Base-by-base conservation (phyloP, 1,140 invertebrate genomes). In the Drosophila albomicans region DNA sequence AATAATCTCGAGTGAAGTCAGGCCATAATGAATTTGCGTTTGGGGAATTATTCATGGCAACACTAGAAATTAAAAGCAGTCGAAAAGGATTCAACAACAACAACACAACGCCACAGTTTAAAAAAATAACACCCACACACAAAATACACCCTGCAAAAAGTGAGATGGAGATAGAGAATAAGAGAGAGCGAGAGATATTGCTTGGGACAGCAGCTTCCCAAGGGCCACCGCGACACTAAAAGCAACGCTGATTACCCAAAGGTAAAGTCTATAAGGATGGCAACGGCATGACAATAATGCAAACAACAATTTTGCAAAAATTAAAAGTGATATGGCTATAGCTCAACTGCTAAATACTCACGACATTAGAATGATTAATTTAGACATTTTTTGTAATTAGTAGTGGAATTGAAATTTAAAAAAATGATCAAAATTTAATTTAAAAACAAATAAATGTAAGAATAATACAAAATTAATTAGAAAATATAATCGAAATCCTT, bases 201-300 rank as follows among this genome's bases (percentile, higher is more conserved):
- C 67, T 59, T 63, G 65, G 69, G 63, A 63, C 58, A 62, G 63
- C 20, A 49, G 16, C 35, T 56, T 48, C 74, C 69, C 70, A 49
- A 48, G 58, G 59, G 75, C 20, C 13, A 7, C 10, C 8, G 48
- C 16, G 35, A 54, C 49, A 67, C 46, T 49, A 71, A 75, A 69
- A 70, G 61, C 64, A 71, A 72, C 62, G 82, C 69, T 89, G 85
- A 89, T 89, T 89, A 89, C 85, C 85, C 85, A 81, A 79, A 81
- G 85, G 85, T 72, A 76, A 85, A 51, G 51, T 68, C 70, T 48
- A 68, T 43, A 73, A 59, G 15, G 48, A 62, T 10, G 48, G 16
- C 6, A 5, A 16, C 3, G 3, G 15, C 43, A 52, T 41, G 45
- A 45, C 62, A 75, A 75, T 38, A 63, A 61, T 56, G 43, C 63